Evolutionary conservation across 2,888 invertebrate genomes (phyloP).

Genomic region (Geotrupes spiniger): DNA sequence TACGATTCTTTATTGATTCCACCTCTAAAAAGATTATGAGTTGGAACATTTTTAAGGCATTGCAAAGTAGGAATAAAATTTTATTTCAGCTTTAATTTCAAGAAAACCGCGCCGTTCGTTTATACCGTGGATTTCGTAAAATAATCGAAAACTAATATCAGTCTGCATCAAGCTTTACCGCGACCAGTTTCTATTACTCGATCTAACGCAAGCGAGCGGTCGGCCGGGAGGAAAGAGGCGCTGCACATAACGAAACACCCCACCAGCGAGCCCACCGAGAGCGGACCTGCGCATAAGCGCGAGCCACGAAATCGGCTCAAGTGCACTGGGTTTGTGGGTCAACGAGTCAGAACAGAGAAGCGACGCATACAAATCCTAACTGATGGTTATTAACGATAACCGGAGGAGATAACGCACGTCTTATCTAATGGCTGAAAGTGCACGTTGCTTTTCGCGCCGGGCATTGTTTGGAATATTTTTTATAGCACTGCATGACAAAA

Average conservation of each 20-base stretch:
- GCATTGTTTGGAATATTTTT: no score
- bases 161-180: conserved; percentile 23
- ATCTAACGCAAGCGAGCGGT: conserved; percentile 18
- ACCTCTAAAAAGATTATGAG: no score
- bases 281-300: conserved; percentile 5
- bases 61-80: no score
- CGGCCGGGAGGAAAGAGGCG: conserved; percentile 11
- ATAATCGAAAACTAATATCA: conserved; percentile 34
- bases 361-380: neutral
- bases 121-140: no score
- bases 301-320: conserved; percentile 28
- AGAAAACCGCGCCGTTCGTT: no score
- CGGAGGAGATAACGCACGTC: neutral
- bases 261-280: conserved; percentile 3
- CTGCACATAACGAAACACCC: conserved; percentile 10
- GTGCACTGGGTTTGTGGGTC: conserved; percentile 38
- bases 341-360: conserved; percentile 25
- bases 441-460: no score
- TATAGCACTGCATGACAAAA: no score
- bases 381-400: neutral
- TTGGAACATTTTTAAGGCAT: no score
- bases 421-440: neutral
- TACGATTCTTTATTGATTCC: no score
- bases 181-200: conserved; percentile 20
- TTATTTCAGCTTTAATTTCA: no score